A percentile compares a stretch with the other conserved stretches of the same genome.
Conservation (phyloP, 23 tunicate species). For the Halocynthia aurantium region DNA sequence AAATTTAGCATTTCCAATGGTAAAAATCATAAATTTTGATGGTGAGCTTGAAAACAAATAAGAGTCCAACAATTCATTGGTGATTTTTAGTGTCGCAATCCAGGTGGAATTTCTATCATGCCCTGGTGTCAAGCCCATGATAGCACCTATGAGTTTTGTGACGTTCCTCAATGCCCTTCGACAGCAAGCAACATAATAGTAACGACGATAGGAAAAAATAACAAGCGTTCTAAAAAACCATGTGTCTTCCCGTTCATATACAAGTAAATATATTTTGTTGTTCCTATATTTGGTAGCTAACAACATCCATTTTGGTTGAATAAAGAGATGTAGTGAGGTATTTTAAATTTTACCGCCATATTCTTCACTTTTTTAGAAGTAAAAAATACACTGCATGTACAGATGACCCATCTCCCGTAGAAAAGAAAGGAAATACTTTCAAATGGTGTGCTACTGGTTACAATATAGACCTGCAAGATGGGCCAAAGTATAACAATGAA, state of each 20-base stretch:
- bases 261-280: neutral
- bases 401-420: slow-evolving; percentile 16
- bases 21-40: neutral
- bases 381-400: slow-evolving; percentile 16
- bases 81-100: slow-evolving; percentile 23
- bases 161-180: slow-evolving; percentile 26
- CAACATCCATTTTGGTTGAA: neutral
- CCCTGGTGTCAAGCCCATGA: slow-evolving; percentile 11
- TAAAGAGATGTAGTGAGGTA: neutral
- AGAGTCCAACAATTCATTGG: neutral
- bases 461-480: neutral
- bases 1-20: neutral
- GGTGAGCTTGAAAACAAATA: neutral
- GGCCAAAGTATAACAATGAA: neutral
- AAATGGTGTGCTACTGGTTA: slow-evolving; percentile 32
- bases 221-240: neutral
- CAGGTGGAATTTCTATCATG: slow-evolving; percentile 10
- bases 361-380: neutral
- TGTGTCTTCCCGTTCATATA: slow-evolving; percentile 31
- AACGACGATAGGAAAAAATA: neutral
- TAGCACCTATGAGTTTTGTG: neutral
- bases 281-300: neutral
- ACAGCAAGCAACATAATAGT: slow-evolving; percentile 8
- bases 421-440: neutral
- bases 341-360: neutral